Percentiles rank a stretch among this genome's conserved stretches.
Conservation (phyloP, 2,888 invertebrate genomes). For the Dicycla oo region DNA sequence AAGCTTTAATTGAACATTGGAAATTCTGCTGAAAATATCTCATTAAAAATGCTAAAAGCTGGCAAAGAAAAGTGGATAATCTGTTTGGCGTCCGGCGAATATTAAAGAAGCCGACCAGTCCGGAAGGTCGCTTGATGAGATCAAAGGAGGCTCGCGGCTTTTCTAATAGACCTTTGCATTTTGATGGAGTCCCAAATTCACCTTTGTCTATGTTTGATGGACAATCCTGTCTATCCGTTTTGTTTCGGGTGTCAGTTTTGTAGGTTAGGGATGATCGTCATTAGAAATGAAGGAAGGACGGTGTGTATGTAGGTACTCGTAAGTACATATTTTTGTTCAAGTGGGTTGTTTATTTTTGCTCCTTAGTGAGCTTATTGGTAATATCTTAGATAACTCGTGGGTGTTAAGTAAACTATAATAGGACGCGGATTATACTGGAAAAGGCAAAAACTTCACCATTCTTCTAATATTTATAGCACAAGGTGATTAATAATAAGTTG, state of each 20-base stretch:
- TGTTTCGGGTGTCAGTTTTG: conserved; percentile 16
- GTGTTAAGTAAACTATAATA: neutral
- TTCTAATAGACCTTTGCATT: conserved; percentile 86
- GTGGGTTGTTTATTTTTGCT: neutral
- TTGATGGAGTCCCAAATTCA: conserved; percentile 70
- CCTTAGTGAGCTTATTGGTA: neutral
- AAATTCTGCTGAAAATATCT: conserved; percentile 80
- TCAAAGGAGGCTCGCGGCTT: conserved; percentile 82
- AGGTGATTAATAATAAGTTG: neutral
- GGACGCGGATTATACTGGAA: neutral
- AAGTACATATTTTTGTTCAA: neutral
- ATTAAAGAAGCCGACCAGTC: conserved; percentile 82
- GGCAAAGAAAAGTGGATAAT: conserved; percentile 87
- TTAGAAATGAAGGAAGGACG: neutral
- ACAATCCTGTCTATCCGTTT: conserved; percentile 26
- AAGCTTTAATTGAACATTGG: conserved; percentile 74
- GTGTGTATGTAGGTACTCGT: neutral
- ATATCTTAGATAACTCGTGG: neutral
- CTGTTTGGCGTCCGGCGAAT: conserved; percentile 84
- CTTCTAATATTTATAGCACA: neutral
- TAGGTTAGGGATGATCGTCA: conserved; percentile 8
- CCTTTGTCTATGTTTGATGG: conserved; percentile 53
- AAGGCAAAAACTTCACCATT: neutral
- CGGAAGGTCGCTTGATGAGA: conserved; percentile 82
- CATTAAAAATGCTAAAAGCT: conserved; percentile 85